A percentile compares a stretch with the other conserved stretches of the same genome.
Conservation (phyloP, 2,888 invertebrate species). For the Andrena haemorrhoa region DNA sequence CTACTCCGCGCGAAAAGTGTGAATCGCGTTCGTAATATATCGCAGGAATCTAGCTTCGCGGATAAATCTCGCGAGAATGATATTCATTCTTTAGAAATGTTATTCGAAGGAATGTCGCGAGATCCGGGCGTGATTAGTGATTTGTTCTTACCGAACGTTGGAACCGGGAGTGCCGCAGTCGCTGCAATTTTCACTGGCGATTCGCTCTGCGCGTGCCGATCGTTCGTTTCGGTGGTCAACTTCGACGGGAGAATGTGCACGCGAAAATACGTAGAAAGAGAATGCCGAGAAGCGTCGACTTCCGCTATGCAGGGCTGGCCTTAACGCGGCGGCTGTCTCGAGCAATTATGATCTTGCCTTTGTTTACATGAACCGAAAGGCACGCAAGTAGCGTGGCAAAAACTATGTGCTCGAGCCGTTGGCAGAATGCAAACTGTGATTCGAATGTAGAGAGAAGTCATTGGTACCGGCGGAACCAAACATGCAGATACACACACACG, state of each 20-base stretch:
- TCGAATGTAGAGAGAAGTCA: conserved; percentile 61
- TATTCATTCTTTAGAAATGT: no score
- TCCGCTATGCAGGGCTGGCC: conserved; percentile 37
- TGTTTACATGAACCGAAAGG: conserved; percentile 64
- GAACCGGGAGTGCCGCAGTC: not conserved
- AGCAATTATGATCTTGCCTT: conserved; percentile 39
- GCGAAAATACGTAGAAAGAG: not conserved
- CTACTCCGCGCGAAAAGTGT: no score
- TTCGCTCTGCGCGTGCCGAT: not conserved
- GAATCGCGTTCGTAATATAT: no score
- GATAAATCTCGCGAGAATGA: no score
- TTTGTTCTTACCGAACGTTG: not conserved
- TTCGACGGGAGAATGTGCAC: not conserved
- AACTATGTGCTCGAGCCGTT: conserved; percentile 60
- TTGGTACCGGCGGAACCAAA: conserved; percentile 44
- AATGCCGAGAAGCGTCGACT: not conserved
- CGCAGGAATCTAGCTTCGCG: no score
- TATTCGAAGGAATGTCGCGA: no score
- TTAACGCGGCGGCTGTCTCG: conserved; percentile 20
- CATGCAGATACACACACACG: conserved; percentile 65
- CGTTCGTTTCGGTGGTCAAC: not conserved
- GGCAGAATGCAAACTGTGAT: conserved; percentile 55
- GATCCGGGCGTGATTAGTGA: not conserved
- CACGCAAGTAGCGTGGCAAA: conserved; percentile 48
- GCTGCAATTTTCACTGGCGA: not conserved